Evolutionary conservation across 2,797 vertebrate genomes (phyloP).

Genomic region (Sarcoramphus papa): DNA sequence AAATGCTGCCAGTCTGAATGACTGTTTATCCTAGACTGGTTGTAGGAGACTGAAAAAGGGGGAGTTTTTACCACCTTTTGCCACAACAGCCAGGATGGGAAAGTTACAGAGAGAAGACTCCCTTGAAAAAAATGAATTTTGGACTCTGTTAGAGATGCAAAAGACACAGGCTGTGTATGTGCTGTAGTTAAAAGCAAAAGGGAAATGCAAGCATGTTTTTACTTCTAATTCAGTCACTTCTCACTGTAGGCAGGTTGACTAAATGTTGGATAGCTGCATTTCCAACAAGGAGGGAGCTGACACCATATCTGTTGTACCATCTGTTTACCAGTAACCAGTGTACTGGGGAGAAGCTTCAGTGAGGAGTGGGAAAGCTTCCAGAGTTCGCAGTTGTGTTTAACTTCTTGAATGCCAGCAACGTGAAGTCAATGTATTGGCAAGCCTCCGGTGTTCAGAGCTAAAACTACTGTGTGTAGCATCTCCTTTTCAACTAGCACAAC

Average conservation of each 20-base stretch:
- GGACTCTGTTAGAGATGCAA: neutral
- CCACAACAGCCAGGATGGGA: neutral
- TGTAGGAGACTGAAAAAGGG: neutral
- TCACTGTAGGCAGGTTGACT: slow-evolving; percentile 29
- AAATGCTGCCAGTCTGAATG: neutral
- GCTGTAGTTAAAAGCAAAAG: slow-evolving; percentile 3
- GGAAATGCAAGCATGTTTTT: slow-evolving; percentile 22
- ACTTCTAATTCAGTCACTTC: slow-evolving; percentile 17
- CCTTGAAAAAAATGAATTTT: neutral
- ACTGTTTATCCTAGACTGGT: slow-evolving; percentile 21
- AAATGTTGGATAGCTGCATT: slow-evolving; percentile 24
- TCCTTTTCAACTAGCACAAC: neutral
- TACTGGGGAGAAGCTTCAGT: slow-evolving; percentile 28
- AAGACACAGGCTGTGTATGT: slow-evolving; percentile 11
- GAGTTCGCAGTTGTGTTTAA: slow-evolving; percentile 55
- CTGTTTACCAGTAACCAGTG: slow-evolving; percentile 27
- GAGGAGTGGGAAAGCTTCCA: slow-evolving; percentile 49
- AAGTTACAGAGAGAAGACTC: neutral
- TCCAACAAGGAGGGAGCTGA: slow-evolving; percentile 28
- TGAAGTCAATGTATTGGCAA: neutral
- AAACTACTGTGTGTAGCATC: neutral
- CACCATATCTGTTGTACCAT: slow-evolving; percentile 15
- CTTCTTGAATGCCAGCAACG: neutral
- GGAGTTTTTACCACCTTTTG: slow-evolving; percentile 16
- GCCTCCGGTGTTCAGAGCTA: neutral